phyloP scores from a whole-genome alignment of 2,113 vertebrate species.

The Prinia subflava region DNA sequence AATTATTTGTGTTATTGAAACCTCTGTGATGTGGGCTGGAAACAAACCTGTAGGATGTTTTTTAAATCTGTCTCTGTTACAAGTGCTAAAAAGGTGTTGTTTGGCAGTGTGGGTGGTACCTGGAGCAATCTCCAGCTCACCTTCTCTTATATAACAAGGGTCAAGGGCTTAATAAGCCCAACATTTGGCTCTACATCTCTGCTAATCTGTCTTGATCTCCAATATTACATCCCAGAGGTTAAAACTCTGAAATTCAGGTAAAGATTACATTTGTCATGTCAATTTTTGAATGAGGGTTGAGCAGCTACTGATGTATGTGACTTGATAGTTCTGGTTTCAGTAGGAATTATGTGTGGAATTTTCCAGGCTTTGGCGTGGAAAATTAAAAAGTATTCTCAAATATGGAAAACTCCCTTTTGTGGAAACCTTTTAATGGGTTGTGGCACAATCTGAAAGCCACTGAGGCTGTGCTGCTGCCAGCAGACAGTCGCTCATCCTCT shows the following conservation, averaged over 20 bases:
- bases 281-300: not conserved
- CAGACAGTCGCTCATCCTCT: constrained; percentile 52
- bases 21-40: not conserved
- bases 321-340: not conserved
- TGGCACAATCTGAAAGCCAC: constrained; percentile 34
- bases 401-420: constrained; percentile 19
- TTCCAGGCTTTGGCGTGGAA: not conserved
- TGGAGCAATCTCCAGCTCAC: not conserved
- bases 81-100: not conserved
- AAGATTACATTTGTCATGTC: constrained; percentile 15
- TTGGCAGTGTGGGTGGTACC: not conserved
- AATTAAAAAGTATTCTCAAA: not conserved
- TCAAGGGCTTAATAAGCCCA: not conserved
- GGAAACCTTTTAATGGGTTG: constrained; percentile 53
- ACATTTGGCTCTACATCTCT: not conserved
- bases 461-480: constrained; percentile 28
- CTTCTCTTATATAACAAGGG: not conserved
- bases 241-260: not conserved
- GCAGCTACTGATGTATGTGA: not conserved
- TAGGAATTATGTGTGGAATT: constrained; percentile 23
- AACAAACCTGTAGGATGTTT: not conserved
- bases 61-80: not conserved
- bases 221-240: not conserved
- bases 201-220: not conserved
- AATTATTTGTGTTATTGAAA: not conserved